phyloP scores from a whole-genome alignment of 2,797 vertebrate species.

The Pipistrellus nathusii region DNA sequence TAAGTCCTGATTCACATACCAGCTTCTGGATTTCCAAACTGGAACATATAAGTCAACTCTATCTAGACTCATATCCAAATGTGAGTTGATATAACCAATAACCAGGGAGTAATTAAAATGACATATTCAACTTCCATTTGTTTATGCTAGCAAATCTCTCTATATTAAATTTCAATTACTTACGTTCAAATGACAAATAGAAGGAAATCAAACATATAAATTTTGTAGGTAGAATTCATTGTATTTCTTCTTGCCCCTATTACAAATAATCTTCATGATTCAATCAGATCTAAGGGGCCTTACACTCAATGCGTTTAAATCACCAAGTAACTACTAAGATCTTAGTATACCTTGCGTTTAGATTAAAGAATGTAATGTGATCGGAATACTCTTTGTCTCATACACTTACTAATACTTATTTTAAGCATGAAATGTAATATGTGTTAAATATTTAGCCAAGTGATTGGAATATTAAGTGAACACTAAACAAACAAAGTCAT shows the following conservation, averaged over 20 bases:
- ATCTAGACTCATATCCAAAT: not conserved
- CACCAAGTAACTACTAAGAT: not conserved
- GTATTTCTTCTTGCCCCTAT: not conserved
- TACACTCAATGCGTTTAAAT: not conserved
- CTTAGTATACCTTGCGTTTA: not conserved
- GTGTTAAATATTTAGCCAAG: not conserved
- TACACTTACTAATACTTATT: constrained; percentile 2
- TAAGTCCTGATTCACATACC: not conserved
- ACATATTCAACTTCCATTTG: not conserved
- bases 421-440: not conserved
- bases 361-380: not conserved
- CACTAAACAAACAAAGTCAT: not conserved
- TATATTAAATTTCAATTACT: not conserved
- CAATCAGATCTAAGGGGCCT: not conserved
- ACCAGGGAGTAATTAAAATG: not conserved
- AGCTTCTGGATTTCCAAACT: not conserved
- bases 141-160: not conserved
- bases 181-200: not conserved
- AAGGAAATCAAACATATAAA: not conserved
- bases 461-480: constrained; percentile 3
- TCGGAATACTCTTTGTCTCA: not conserved
- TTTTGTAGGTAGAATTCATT: not conserved
- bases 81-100: not conserved
- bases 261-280: not conserved
- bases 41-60: not conserved